phyloP scores from a whole-genome alignment of 2,888 invertebrate genomes.

The Trachelus iudaicus region DNA sequence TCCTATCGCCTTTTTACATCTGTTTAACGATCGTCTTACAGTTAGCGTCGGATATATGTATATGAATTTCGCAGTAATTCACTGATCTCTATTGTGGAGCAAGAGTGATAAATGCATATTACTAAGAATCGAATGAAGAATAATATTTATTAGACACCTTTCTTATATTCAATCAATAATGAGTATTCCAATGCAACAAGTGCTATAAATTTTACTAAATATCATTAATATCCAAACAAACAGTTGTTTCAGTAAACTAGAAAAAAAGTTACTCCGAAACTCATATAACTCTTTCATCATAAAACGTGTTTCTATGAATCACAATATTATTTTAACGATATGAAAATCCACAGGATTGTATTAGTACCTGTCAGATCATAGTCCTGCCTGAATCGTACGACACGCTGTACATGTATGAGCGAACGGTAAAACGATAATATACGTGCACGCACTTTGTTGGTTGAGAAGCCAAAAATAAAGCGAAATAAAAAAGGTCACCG shows the following conservation, averaged over 20 bases:
- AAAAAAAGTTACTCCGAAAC: background rate
- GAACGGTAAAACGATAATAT: background rate
- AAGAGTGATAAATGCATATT: background rate
- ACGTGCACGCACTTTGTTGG: background rate
- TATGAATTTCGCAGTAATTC: background rate
- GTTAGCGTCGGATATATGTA: background rate
- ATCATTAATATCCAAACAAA: background rate
- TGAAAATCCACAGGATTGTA: background rate
- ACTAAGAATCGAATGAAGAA: background rate
- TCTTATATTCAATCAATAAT: background rate
- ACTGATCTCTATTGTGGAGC: background rate
- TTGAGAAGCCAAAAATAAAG: background rate
- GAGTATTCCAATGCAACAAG: background rate
- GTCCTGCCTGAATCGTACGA: background rate
- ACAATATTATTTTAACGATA: background rate
- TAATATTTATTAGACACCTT: too few relatives aligned
- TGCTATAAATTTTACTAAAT: background rate
- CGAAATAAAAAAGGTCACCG: background rate
- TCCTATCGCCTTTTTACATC: background rate
- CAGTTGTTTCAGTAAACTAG: background rate
- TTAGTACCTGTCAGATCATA: background rate
- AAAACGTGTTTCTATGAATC: background rate
- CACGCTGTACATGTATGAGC: background rate
- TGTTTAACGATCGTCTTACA: background rate
- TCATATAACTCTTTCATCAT: background rate